phyloP scores from a whole-genome alignment of 1,140 invertebrate genomes.

The Zaprionus kolodkinae region DNA sequence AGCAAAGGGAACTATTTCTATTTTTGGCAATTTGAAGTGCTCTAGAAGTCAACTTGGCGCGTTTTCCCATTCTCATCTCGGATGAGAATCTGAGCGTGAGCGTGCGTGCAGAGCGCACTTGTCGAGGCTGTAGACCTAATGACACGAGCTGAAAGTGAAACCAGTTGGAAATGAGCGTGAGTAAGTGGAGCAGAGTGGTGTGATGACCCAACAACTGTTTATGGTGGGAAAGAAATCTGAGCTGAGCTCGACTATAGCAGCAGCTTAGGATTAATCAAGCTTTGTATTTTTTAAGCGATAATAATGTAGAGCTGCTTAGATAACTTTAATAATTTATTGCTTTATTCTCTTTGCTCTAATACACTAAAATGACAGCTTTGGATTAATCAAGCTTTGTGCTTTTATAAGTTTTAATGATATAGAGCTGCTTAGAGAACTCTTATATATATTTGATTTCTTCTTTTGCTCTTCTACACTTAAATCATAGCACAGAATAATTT shows the following conservation, averaged over 20 bases:
- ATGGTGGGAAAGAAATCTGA: background rate
- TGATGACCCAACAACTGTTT: background rate
- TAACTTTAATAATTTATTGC: no score
- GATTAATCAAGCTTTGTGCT: background rate
- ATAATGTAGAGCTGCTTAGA: background rate
- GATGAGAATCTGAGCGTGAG: slow-evolving; percentile 7
- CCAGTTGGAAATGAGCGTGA: background rate
- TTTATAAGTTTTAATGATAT: background rate
- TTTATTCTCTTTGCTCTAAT: no score
- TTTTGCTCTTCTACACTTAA: no score
- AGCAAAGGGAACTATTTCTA: slow-evolving; percentile 45
- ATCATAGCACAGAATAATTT: no score
- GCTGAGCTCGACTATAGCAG: background rate
- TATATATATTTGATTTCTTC: no score
- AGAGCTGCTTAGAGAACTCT: background rate
- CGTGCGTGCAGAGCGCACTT: slow-evolving; percentile 9
- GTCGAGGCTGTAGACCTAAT: slow-evolving; percentile 5
- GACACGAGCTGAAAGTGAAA: slow-evolving; percentile 35
- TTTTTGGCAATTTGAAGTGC: slow-evolving; percentile 57
- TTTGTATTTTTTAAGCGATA: background rate
- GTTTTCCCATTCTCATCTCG: slow-evolving; percentile 1
- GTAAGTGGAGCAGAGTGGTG: background rate
- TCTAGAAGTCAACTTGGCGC: slow-evolving; percentile 41
- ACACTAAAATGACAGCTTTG: background rate
- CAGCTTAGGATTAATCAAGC: background rate